Percentiles rank a stretch among this genome's conserved stretches.
phyloP scores from a whole-genome alignment of 2,888 invertebrate species.

The Drosophila yooni region DNA sequence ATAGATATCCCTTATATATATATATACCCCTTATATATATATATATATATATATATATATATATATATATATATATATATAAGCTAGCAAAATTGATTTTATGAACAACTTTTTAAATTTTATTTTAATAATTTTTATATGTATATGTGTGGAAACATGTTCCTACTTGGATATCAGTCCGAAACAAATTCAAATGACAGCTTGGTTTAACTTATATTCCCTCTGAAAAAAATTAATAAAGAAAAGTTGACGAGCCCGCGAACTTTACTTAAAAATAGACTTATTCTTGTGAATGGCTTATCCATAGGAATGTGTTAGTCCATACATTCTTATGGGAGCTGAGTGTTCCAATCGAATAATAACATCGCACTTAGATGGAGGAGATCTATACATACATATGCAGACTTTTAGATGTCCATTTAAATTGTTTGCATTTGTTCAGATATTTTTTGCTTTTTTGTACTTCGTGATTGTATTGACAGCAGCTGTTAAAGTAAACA shows the following conservation, averaged over 20 bases:
- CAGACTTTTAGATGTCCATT: not conserved
- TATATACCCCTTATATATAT: too few relatives aligned
- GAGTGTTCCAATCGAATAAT: not conserved
- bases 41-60: too few relatives aligned
- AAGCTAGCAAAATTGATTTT: not conserved
- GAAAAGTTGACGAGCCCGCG: not conserved
- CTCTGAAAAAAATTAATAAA: not conserved
- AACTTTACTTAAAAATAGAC: not conserved
- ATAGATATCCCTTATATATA: too few relatives aligned
- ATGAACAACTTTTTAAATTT: not conserved
- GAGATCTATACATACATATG: not conserved
- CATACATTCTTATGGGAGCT: not conserved
- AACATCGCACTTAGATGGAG: not conserved
- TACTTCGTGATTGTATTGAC: not conserved
- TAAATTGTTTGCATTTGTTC: not conserved
- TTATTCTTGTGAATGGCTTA: not conserved
- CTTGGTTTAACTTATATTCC: not conserved
- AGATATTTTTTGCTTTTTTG: not conserved
- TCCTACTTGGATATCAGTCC: too few relatives aligned
- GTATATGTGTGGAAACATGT: too few relatives aligned
- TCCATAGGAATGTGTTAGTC: not conserved
- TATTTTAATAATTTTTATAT: not conserved
- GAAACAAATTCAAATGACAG: not conserved
- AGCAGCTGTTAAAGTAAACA: slow-evolving; percentile 2
- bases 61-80: not conserved